Evolutionary conservation across 2,797 vertebrate genomes (phyloP), one percentile per base, ranked within the genome.

Genomic region (Cryptoblepharus egeriae): DNA sequence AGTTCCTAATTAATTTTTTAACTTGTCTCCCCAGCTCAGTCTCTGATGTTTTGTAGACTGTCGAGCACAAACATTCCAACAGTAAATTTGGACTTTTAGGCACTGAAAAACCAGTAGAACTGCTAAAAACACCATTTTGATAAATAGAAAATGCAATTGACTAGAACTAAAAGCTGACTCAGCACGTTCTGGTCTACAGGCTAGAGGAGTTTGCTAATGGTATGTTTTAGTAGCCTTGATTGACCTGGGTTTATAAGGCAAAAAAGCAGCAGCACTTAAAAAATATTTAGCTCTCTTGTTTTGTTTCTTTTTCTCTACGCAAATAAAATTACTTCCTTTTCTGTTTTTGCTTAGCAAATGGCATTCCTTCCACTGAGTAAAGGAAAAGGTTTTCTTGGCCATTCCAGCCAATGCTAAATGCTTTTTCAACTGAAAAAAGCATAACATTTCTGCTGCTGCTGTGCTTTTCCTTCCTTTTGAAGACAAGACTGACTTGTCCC

Each of bases 161-260:
- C 69, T 76, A 80, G 77, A 90, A 75, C 3, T 87, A 87, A 92
- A 82, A 80, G 82, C 85, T 87, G 86, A 81, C 85, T 93, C 90
- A 93, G 90, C 92, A 86, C 81, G 85, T 91, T 77, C 30, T 42
- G 76, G 88, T n/a, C n/a, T n/a, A 89, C 92, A 92, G 82, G 88
- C 91, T 83, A 73, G 85, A 82, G 16, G 84, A 84, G 88, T 87
- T 91, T 89, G 88, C 87, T 92, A 92, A 52, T 63, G 18, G 90
- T 84, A 83, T 88, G 87, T 93, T 93, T 91, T 77, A 11, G 75
- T 87, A 87, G 77, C 80, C 91, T 80, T 90, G 90, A 89, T 82
- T 90, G 90, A 93, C 92, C 87, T 91, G 89, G 85, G 86, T 89
- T 88, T 85, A 77, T 84, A 84, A 89, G 80, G 79, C 30, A 90